Evolutionary conservation across 2,797 vertebrate species (phyloP).

Genomic region (Heliangelus exortis): DNA sequence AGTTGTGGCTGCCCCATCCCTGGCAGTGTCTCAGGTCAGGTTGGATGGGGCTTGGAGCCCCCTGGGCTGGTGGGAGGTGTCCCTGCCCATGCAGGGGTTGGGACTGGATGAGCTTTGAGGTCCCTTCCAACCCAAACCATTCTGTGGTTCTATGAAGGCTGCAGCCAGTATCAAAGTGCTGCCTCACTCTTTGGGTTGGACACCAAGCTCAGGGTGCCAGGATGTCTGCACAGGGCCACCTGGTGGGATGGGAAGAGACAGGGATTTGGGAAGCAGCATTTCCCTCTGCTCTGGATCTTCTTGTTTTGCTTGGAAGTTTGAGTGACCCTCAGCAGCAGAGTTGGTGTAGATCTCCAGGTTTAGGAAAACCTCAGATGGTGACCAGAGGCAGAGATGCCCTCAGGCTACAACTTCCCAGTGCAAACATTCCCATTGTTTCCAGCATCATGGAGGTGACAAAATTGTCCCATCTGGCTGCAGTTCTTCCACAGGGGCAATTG

Average conservation of each 20-base stretch:
- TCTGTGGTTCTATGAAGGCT: neutral
- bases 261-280: neutral
- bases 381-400: neutral
- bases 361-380: neutral
- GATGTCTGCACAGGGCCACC: neutral
- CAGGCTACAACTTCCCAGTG: neutral
- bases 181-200: neutral
- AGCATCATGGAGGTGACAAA: neutral
- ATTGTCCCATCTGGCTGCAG: accelerated
- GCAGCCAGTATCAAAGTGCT: neutral
- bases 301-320: neutral
- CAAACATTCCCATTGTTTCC: neutral
- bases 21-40: too few species aligned
- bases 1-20: too few species aligned
- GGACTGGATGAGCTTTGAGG: too few species aligned
- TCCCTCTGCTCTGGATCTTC: neutral
- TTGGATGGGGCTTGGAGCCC: too few species aligned
- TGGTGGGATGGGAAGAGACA: neutral
- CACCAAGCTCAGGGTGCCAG: neutral
- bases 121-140: too few species aligned
- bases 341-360: accelerated
- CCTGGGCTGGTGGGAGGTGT: too few species aligned
- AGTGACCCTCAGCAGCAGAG: neutral
- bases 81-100: too few species aligned
- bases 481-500: neutral